Evolutionary conservation across 2,797 vertebrate genomes (phyloP).

Genomic region (Lepus townsendii): DNA sequence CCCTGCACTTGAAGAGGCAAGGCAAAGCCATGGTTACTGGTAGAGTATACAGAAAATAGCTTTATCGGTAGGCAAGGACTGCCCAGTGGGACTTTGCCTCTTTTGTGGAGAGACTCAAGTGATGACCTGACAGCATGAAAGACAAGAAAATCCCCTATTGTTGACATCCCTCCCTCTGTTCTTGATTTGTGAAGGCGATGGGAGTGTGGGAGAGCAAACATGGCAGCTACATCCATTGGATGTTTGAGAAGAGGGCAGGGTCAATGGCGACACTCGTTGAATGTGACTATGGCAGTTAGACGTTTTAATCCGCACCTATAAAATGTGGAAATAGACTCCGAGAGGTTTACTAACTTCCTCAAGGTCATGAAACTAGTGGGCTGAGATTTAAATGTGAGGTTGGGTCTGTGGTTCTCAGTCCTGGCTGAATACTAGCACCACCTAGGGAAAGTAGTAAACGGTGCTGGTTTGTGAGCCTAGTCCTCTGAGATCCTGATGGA

Average conservation of each 20-base stretch:
- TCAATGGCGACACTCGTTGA: neutral
- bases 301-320: neutral
- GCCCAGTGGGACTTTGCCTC: fast-evolving
- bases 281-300: neutral
- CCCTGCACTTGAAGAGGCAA: neutral
- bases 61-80: neutral
- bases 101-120: neutral
- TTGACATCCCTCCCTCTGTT: too few species aligned
- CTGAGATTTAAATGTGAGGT: neutral
- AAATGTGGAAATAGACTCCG: neutral
- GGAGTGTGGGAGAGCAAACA: neutral
- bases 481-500: neutral
- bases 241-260: neutral
- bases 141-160: neutral
- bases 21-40: fast-evolving
- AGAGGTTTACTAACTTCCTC: neutral
- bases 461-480: neutral
- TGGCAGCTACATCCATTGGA: fast-evolving
- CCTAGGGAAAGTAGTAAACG: neutral
- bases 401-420: constrained; percentile 2
- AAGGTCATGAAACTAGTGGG: neutral
- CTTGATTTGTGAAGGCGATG: neutral
- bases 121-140: neutral
- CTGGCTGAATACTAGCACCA: neutral
- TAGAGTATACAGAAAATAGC: neutral